Evolutionary conservation across 2,888 invertebrate genomes (phyloP).

Genomic region (Epistrophe eligans): DNA sequence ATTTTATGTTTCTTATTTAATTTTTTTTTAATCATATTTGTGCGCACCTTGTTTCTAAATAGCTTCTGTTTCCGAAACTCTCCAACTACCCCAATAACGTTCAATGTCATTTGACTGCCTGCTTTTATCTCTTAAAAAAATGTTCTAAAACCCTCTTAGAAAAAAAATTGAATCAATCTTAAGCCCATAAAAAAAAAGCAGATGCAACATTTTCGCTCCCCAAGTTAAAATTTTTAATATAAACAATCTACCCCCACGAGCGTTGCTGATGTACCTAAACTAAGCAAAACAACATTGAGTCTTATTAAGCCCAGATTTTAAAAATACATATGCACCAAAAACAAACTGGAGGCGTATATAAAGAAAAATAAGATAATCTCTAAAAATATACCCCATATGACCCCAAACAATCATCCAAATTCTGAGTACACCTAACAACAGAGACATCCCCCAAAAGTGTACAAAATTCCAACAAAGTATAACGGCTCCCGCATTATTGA

Average conservation of each 20-base stretch:
- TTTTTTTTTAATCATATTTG: no score
- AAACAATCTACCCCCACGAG: constrained; percentile 52
- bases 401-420: constrained; percentile 58
- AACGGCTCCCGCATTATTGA: constrained; percentile 44
- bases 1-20: no score
- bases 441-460: constrained; percentile 41
- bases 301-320: constrained; percentile 35
- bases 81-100: background rate
- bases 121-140: background rate
- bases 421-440: background rate
- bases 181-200: constrained; percentile 34
- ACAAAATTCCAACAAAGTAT: constrained; percentile 37
- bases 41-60: no score
- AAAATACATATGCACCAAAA: background rate
- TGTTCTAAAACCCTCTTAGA: background rate
- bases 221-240: constrained; percentile 23
- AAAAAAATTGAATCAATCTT: constrained; percentile 30
- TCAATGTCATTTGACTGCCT: background rate
- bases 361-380: constrained; percentile 25
- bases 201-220: constrained; percentile 57
- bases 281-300: constrained; percentile 57
- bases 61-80: background rate
- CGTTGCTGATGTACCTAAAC: background rate
- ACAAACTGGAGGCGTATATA: background rate
- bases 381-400: constrained; percentile 65